These are phyloP conservation scores for Sitobion miscanthi DNA, from an alignment of 1,140 invertebrate genomes.

Conservation along the genomic window DNA sequence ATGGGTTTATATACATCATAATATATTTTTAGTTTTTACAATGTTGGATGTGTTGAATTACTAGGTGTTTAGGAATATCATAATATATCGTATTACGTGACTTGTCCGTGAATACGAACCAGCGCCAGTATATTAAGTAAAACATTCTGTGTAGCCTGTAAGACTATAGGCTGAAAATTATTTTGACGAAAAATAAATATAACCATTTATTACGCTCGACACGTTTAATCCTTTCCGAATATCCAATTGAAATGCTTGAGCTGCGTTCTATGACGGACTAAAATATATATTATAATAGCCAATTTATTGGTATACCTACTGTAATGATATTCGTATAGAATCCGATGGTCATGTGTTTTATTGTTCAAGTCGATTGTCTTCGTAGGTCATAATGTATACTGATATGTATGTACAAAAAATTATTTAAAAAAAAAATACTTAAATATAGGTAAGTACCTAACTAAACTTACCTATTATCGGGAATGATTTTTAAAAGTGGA, in stretches of 20 bases:
- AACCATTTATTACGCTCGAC: not conserved
- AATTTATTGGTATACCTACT: no score
- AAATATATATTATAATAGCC: not conserved
- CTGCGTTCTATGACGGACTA: not conserved
- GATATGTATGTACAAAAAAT: not conserved
- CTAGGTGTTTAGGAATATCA: not conserved
- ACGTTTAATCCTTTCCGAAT: not conserved
- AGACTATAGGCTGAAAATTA: not conserved
- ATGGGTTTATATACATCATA: not conserved
- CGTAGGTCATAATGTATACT: not conserved
- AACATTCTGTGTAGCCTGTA: not conserved
- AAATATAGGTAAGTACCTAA: not conserved
- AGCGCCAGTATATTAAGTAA: not conserved
- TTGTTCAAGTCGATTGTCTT: not conserved
- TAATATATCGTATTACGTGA: not conserved
- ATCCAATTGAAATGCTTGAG: conserved; percentile 1
- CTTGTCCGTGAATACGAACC: not conserved
- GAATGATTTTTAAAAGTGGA: not conserved
- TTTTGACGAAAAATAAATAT: not conserved
- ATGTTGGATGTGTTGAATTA: not conserved
- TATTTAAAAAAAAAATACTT: not conserved
- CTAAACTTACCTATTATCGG: not conserved
- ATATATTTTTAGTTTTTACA: not conserved
- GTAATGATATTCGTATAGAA: not conserved
- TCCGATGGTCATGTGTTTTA: not conserved